Evolutionary conservation across 2,797 vertebrate species (phyloP).

Genomic region (Knipowitschia caucasica): DNA sequence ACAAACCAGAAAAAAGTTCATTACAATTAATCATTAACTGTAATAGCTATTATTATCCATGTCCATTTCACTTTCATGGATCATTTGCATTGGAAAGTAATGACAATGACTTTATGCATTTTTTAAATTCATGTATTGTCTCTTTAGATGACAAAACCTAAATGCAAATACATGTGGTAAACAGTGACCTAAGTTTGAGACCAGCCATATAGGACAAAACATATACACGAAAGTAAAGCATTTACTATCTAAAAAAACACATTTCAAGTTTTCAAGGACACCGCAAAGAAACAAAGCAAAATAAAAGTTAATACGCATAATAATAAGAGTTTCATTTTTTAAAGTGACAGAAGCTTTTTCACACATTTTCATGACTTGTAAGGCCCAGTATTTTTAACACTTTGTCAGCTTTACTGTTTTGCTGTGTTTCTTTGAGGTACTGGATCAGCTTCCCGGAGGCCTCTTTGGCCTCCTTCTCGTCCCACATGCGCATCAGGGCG

Average conservation of each 20-base stretch:
- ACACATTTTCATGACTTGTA: accelerated
- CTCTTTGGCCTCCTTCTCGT: background rate
- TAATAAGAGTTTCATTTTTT: background rate
- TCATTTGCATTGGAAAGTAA: too few species aligned
- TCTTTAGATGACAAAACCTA: too few species aligned
- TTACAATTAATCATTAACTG: too few species aligned
- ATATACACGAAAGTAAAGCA: background rate
- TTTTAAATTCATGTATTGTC: too few species aligned
- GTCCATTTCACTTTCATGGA: too few species aligned
- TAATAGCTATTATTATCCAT: too few species aligned
- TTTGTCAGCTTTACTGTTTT: accelerated
- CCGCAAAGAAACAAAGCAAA: background rate
- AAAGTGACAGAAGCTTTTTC: conserved; percentile 2
- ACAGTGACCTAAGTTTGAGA: too few species aligned
- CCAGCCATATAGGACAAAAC: background rate
- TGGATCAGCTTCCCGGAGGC: conserved; percentile 11
- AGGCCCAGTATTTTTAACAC: background rate
- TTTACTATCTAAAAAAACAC: background rate
- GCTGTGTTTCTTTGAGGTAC: accelerated
- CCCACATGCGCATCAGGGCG: conserved; percentile 21
- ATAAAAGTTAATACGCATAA: background rate
- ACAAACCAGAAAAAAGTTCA: too few species aligned
- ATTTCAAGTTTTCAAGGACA: background rate
- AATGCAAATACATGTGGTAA: too few species aligned
- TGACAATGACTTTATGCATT: too few species aligned